phyloP scores from a whole-genome alignment of 2,888 invertebrate genomes.

The Melikaiella ostensackeni region DNA sequence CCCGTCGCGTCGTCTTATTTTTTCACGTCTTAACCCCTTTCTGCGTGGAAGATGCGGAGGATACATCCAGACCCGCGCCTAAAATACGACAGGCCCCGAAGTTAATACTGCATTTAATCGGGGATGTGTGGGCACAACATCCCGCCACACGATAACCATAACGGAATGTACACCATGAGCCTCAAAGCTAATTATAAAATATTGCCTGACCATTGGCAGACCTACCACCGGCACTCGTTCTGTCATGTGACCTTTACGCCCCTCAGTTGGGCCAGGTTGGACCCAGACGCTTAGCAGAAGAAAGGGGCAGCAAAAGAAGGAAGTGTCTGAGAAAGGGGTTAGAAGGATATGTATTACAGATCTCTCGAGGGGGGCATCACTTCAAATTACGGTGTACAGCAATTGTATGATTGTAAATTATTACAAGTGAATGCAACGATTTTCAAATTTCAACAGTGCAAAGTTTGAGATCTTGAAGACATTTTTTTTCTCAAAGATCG shows the following conservation, averaged over 20 bases:
- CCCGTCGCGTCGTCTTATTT: slow-evolving; percentile 57
- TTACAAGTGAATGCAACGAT: background rate
- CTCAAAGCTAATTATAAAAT: slow-evolving; percentile 74
- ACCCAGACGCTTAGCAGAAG: background rate
- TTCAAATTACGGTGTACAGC: background rate
- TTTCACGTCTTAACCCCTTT: slow-evolving; percentile 61
- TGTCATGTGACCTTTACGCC: slow-evolving; percentile 31
- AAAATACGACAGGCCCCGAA: slow-evolving; percentile 66
- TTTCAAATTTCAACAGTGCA: background rate
- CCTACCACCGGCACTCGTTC: slow-evolving; percentile 53
- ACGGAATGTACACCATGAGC: slow-evolving; percentile 56
- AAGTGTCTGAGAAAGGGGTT: background rate
- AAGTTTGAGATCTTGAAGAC: background rate
- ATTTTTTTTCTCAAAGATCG: no score
- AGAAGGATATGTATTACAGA: background rate
- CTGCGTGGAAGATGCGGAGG: slow-evolving; percentile 51
- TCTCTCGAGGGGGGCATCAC: background rate
- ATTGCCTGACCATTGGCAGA: slow-evolving; percentile 68
- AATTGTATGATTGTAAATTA: background rate
- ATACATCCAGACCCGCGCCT: slow-evolving; percentile 49
- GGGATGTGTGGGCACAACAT: slow-evolving; percentile 69
- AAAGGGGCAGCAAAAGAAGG: background rate
- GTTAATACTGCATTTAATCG: slow-evolving; percentile 73
- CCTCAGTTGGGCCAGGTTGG: background rate
- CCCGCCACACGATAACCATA: slow-evolving; percentile 64